Base-by-base conservation (phyloP, 2,888 invertebrate species). In the Altica lythri region DNA sequence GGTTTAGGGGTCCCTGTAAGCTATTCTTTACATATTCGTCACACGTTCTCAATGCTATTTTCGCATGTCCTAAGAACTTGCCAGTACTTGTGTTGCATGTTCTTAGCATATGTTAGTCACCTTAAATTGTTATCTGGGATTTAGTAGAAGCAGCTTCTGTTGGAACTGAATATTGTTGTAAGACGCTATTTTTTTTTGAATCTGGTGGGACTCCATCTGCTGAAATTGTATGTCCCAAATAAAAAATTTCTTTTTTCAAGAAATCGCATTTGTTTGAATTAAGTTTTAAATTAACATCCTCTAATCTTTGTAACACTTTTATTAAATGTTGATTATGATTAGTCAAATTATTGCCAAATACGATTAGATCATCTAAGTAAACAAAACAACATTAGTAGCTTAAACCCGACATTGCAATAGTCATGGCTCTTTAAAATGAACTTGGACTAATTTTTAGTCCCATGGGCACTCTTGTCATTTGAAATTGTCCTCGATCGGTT, bases 381-480 rank as follows among this genome's bases (percentile, higher is more conserved):
- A 53, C 4, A 35, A 56, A 47, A 30, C 58, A 58, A 6, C 12
- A 10, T 12, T 30, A 37, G 35, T 55, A 55, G 30, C 25, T 52
- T 27, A 64, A 42, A 3, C 62, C 60, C 16, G 60, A 58, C 54
- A 63, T 55, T 14, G 63, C 63, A 8, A 63, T 61, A 8, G 61
- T 53, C 61, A 64, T 63, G 9, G 51, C 42, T 44, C 65, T 48
- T 14, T 57, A 64, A 59, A 67, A 67, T 35, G 57, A 34, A 54
- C 60, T 61, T 9, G 61, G 44, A 34, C 45, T 49, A 50, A 53
- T 60, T 55, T 66, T 67, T 30, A 66, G 47, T 10, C 68, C 63
- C 61, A 68, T 63, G 14, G 61, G 60, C 13, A 61, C 17, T 38
- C 60, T 54, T 27, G 27, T 64, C 59, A 64, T 58, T 53, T 65